Percentiles rank a stretch among this genome's conserved stretches.
Evolutionary conservation across 2,113 vertebrate genomes (phyloP).

Genomic region (Mastomys natalensis): DNA sequence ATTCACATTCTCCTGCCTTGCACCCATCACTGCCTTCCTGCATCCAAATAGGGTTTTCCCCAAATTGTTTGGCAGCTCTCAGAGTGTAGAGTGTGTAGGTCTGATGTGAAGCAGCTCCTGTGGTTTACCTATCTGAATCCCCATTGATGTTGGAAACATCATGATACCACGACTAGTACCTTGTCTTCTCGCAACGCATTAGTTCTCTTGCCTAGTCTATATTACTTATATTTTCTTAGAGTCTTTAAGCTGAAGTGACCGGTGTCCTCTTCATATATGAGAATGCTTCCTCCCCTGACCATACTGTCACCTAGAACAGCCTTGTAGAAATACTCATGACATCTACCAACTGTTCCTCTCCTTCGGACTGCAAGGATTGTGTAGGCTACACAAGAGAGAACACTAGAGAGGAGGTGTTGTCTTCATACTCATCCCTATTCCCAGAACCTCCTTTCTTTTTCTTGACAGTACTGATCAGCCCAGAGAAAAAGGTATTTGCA

Average conservation of each 20-base stretch:
- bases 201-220: neutral
- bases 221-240: neutral
- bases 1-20: neutral
- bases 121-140: neutral
- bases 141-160: neutral
- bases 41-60: neutral
- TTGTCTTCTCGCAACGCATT: neutral
- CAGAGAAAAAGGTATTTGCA: neutral
- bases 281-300: neutral
- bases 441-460: neutral
- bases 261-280: neutral
- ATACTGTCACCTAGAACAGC: neutral
- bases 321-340: neutral
- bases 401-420: neutral
- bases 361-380: neutral
- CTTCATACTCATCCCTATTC: neutral
- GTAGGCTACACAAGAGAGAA: no score
- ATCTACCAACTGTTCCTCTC: neutral
- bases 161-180: neutral
- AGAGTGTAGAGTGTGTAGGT: neutral
- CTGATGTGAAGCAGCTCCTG: neutral
- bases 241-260: neutral
- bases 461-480: neutral
- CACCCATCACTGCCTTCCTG: neutral
- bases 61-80: neutral